Evolutionary conservation across 2,113 vertebrate genomes (phyloP).

Genomic region (Tetrao urogallus): DNA sequence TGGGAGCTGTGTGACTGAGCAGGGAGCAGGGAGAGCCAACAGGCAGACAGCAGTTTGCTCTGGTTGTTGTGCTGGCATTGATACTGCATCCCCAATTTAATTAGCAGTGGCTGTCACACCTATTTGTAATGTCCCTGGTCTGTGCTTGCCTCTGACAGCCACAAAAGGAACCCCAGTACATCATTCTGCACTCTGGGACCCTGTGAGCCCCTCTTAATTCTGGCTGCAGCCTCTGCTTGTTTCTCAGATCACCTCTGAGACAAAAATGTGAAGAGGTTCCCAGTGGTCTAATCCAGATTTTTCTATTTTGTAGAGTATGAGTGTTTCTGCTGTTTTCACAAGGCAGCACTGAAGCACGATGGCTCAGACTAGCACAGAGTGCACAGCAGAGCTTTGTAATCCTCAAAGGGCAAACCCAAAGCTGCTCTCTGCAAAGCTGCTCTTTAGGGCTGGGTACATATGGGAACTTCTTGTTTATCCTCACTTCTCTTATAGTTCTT

Average conservation of each 20-base stretch:
- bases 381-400: slow-evolving; percentile 43
- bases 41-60: accelerated
- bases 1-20: not conserved
- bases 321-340: not conserved
- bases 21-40: not conserved
- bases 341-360: accelerated
- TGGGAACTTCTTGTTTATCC: slow-evolving; percentile 51
- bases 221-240: slow-evolving; percentile 7
- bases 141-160: not conserved
- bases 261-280: slow-evolving; percentile 51
- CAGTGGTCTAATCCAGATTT: not conserved
- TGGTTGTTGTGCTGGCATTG: slow-evolving; percentile 20
- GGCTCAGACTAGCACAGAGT: not conserved
- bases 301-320: not conserved
- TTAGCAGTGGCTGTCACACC: slow-evolving; percentile 27
- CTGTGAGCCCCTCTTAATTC: not conserved
- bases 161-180: not conserved
- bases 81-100: slow-evolving; percentile 11
- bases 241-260: not conserved
- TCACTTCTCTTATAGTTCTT: slow-evolving; percentile 30
- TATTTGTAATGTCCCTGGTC: not conserved
- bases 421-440: slow-evolving; percentile 35
- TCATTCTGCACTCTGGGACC: not conserved
- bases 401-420: slow-evolving; percentile 41
- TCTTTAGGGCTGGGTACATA: slow-evolving; percentile 10